A percentile compares a stretch with the other conserved stretches of the same genome.
Conservation (phyloP, 2,888 invertebrate genomes). For the Tinea semifulvella region DNA sequence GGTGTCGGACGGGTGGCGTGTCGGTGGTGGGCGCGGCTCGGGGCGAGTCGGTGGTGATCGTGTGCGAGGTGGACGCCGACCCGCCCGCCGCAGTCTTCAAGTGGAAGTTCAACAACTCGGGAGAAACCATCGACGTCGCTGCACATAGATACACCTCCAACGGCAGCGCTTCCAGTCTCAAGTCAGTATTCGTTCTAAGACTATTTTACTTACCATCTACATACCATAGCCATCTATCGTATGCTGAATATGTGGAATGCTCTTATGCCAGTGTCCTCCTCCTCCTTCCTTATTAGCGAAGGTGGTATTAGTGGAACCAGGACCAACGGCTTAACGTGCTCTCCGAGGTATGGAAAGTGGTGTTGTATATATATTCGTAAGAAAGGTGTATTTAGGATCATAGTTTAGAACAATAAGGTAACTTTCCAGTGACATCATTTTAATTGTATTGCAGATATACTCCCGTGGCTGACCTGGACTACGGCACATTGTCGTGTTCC, state of each 20-base stretch:
- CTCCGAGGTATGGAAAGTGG: no score
- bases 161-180: conserved; percentile 76
- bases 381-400: no score
- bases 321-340: no score
- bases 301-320: no score
- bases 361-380: no score
- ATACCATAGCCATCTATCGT: no score
- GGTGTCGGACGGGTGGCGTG: conserved; percentile 79
- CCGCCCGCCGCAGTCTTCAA: conserved; percentile 89
- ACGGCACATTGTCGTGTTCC: conserved; percentile 88
- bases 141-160: conserved; percentile 81
- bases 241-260: no score
- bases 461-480: conserved; percentile 77
- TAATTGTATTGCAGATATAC: conserved; percentile 54
- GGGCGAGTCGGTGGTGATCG: conserved; percentile 85
- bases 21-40: conserved; percentile 88
- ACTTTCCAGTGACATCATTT: background rate
- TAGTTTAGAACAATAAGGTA: no score
- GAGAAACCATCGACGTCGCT: conserved; percentile 85
- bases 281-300: background rate
- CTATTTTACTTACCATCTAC: no score
- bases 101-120: conserved; percentile 95
- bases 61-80: conserved; percentile 91
- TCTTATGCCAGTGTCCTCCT: background rate
- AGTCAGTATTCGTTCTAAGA: no score